A percentile compares a stretch with the other conserved stretches of the same genome.
These are phyloP conservation scores for Hydrocynus forskahlii DNA, from an alignment of 2,797 vertebrate species.

Conservation along the genomic window DNA sequence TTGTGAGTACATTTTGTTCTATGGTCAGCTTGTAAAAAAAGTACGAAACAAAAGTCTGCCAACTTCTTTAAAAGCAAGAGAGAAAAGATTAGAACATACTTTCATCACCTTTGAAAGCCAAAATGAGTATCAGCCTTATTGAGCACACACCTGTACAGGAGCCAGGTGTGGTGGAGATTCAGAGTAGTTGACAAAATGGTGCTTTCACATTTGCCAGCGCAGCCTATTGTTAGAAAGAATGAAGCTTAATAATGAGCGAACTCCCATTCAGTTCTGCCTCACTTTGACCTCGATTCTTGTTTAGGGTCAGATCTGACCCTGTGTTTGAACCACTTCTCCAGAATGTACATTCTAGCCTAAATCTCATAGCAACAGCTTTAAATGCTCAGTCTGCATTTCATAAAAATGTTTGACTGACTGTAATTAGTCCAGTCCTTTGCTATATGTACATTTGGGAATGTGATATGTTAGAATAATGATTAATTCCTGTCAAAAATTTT, in stretches of 20 bases:
- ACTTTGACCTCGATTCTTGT: not conserved
- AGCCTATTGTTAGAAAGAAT: slow-evolving; percentile 43
- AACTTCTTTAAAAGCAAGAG: not conserved
- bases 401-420: not conserved
- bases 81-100: not conserved
- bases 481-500: not conserved
- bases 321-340: not conserved
- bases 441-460: not conserved
- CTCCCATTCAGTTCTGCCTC: not conserved
- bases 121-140: slow-evolving; percentile 41
- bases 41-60: not conserved
- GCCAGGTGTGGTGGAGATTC: slow-evolving; percentile 42
- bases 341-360: not conserved
- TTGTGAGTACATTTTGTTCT: not conserved
- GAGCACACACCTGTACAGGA: slow-evolving; percentile 40
- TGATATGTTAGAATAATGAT: not conserved
- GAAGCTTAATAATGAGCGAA: slow-evolving; percentile 18
- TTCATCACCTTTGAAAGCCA: slow-evolving; percentile 15
- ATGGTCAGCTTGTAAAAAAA: not conserved
- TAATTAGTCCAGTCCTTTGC: not conserved
- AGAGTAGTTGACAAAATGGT: slow-evolving; percentile 22
- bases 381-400: not conserved
- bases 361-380: not conserved
- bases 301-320: not conserved
- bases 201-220: slow-evolving; percentile 12